A percentile compares a stretch with the other conserved stretches of the same genome.
Evolutionary conservation across 2,113 vertebrate genomes (phyloP).

Genomic region (Sula dactylatra): DNA sequence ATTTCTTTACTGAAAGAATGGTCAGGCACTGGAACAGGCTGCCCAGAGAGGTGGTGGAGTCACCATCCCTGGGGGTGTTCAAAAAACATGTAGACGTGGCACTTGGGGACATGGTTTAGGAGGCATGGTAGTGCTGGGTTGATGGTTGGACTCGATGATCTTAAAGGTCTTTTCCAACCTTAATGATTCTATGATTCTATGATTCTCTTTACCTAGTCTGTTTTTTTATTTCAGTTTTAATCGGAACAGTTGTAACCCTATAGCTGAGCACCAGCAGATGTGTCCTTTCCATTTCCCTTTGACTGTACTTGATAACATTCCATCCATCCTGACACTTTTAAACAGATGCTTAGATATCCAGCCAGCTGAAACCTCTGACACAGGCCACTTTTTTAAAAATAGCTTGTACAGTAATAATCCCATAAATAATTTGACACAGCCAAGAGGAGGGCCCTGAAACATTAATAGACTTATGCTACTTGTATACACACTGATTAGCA

Average conservation of each 20-base stretch:
- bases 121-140: no score
- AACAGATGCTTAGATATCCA: conserved; percentile 13
- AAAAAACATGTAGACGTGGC: no score
- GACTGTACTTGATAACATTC: conserved; percentile 2
- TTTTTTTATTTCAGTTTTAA: background rate
- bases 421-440: background rate
- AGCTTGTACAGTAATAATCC: background rate
- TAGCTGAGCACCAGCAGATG: background rate
- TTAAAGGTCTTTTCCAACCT: no score
- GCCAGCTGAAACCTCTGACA: background rate
- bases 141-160: no score
- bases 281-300: background rate
- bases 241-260: background rate
- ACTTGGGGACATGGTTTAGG: no score
- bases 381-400: background rate
- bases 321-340: background rate
- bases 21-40: no score
- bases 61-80: no score
- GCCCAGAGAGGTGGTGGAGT: no score
- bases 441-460: background rate
- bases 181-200: no score
- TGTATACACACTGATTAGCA: background rate
- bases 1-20: no score
- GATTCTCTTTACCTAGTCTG: background rate
- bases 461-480: background rate